phyloP scores from a whole-genome alignment of 2,888 invertebrate species.

The Drosophila siamana region DNA sequence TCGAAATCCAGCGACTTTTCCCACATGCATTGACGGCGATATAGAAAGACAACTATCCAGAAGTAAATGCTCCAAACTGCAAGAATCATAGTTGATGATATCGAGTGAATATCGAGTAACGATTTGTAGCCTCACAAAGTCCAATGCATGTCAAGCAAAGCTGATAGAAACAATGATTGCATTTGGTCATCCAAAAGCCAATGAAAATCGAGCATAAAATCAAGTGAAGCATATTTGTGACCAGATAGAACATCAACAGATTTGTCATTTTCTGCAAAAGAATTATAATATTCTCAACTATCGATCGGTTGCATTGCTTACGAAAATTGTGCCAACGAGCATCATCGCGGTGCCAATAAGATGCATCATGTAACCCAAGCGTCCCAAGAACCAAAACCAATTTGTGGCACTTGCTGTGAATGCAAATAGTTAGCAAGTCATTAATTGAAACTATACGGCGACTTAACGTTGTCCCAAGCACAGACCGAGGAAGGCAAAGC shows the following conservation, averaged over 20 bases:
- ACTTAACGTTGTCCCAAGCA: constrained; percentile 53
- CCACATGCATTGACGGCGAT: constrained; percentile 11
- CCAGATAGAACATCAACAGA: constrained; percentile 29
- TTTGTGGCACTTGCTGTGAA: constrained; percentile 3
- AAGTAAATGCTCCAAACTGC: constrained; percentile 51
- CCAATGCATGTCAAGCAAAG: neutral
- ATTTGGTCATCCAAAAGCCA: neutral
- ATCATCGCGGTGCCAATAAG: constrained; percentile 41
- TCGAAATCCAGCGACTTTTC: constrained; percentile 20
- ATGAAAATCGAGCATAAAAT: neutral
- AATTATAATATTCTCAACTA: too few relatives aligned
- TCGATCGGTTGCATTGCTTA: too few relatives aligned
- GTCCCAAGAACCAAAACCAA: constrained; percentile 6
- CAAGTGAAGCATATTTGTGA: constrained; percentile 35
- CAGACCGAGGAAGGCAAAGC: constrained; percentile 27
- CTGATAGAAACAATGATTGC: constrained; percentile 17
- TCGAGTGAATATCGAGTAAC: neutral
- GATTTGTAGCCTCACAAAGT: neutral
- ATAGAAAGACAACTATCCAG: constrained; percentile 39
- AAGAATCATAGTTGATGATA: neutral
- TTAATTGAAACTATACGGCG: neutral
- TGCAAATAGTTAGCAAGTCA: neutral
- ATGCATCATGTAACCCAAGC: constrained; percentile 37
- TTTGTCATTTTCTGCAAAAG: constrained; percentile 37
- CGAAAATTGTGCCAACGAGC: constrained; percentile 41